Conservation (phyloP, 2,797 vertebrate species). For the Melanotaenia maccullochi region DNA sequence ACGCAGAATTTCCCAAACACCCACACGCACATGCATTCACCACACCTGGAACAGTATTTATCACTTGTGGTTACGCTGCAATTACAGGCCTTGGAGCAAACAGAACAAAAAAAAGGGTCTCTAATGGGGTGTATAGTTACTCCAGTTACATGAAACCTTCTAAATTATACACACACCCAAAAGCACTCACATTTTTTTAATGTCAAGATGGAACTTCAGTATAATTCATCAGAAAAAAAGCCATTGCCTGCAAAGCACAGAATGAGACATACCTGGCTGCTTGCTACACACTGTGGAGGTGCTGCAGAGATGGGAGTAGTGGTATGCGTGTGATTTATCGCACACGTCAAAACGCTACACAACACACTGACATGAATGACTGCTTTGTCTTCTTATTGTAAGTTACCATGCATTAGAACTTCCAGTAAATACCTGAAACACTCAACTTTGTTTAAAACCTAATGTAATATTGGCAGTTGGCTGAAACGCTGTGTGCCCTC, state of each 20-base stretch:
- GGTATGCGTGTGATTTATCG: conserved; percentile 11
- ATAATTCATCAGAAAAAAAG: background rate
- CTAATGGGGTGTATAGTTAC: conserved; percentile 56
- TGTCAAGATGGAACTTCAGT: conserved; percentile 8
- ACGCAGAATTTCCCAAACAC: conserved; percentile 1
- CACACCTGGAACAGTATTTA: conserved; percentile 76
- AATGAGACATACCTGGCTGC: conserved; percentile 9
- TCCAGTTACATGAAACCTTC: conserved; percentile 47
- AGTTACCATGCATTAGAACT: background rate
- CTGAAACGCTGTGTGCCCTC: conserved; percentile 1
- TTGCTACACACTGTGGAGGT: background rate
- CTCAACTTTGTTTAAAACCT: conserved; percentile 19
- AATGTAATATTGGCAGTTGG: conserved; percentile 40
- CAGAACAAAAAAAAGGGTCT: conserved; percentile 35
- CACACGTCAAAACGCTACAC: background rate
- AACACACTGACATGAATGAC: background rate
- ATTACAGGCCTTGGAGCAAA: conserved; percentile 70
- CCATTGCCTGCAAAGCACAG: background rate
- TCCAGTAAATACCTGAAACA: conserved; percentile 16
- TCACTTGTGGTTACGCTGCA: conserved; percentile 72
- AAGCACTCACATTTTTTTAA: background rate
- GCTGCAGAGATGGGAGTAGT: conserved; percentile 8
- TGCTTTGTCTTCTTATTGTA: background rate
- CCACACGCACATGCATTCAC: conserved; percentile 18
- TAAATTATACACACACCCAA: conserved; percentile 34